Evolutionary conservation across 2,888 invertebrate species (phyloP).

Genomic region (Aphodius sticticus): DNA sequence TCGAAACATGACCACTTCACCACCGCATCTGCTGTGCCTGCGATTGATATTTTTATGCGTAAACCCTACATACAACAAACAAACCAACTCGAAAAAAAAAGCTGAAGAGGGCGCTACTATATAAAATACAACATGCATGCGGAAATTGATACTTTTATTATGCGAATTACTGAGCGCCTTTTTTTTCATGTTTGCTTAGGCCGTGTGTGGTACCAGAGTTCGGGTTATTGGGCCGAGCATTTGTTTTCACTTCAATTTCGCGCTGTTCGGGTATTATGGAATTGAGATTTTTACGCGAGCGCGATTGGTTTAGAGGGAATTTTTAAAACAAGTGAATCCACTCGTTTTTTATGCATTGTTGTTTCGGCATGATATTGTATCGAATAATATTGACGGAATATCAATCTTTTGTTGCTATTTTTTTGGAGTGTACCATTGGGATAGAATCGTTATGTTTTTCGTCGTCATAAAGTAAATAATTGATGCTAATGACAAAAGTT

Average conservation of each 20-base stretch:
- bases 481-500: too few species aligned
- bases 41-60: constrained; percentile 23
- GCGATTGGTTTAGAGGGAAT: neutral
- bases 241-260: neutral
- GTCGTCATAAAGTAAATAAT: too few species aligned
- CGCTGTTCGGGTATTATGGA: neutral
- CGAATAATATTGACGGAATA: too few species aligned
- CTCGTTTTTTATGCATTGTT: too few species aligned
- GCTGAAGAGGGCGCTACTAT: neutral
- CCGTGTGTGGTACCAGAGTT: neutral
- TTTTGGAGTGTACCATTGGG: too few species aligned
- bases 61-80: neutral
- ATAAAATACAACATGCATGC: neutral
- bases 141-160: neutral
- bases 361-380: too few species aligned
- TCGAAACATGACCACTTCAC: constrained; percentile 28
- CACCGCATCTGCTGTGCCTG: constrained; percentile 23
- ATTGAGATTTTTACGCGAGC: neutral
- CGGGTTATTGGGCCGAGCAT: neutral
- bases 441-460: too few species aligned
- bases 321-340: neutral
- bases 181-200: neutral
- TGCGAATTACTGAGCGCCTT: neutral
- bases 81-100: neutral
- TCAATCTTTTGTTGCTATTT: too few species aligned